Evolutionary conservation across 2,113 vertebrate species (phyloP), one percentile per base, ranked within the genome.

Genomic region (Naja naja): DNA sequence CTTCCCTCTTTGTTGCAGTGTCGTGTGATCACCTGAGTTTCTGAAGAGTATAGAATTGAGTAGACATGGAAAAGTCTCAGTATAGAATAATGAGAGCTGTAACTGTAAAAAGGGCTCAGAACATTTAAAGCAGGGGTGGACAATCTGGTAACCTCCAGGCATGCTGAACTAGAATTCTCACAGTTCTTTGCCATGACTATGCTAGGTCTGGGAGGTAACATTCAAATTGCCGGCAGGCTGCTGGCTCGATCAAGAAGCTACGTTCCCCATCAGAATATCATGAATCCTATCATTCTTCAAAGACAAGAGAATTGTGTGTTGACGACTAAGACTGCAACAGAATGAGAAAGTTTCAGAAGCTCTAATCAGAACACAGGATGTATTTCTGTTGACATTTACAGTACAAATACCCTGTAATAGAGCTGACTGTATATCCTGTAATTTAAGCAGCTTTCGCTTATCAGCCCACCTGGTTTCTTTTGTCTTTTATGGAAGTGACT

Each of bases 391-490:
- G 95, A 96, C 95, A 91, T 96, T 94, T 95, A 93, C 96, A 95
- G 93, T 54, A 90, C 49, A 96, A 95, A 94, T 91, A 89, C 91
- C 94, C 93, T 90, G 93, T 86, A 94, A 11, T 5, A 54, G 89
- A 87, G 92, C 93, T 96, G 94, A 92, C 95, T 96, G 90, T 94
- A 95, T 96, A 96, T 96, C 95, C 96, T 97, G 95, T 96, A 96
- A 97, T 96, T 93, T 95, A 93, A 96, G 93, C 96, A 94, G 86
- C 93, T 95, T 96, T 96, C 95, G 69, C 47, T 96, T 95, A 95
- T 97, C 91, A 95, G 97, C 93, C 95, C 94, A 96, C 93, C 93
- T 95, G 94, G 94, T 97, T 97, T 95, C 95, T 95, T 97, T 97
- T 96, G 95, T 97, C 96, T 94, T 94, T 90, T 95, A 94, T 97